phyloP scores from a whole-genome alignment of 1,140 invertebrate genomes.

The Uloborus diversus region DNA sequence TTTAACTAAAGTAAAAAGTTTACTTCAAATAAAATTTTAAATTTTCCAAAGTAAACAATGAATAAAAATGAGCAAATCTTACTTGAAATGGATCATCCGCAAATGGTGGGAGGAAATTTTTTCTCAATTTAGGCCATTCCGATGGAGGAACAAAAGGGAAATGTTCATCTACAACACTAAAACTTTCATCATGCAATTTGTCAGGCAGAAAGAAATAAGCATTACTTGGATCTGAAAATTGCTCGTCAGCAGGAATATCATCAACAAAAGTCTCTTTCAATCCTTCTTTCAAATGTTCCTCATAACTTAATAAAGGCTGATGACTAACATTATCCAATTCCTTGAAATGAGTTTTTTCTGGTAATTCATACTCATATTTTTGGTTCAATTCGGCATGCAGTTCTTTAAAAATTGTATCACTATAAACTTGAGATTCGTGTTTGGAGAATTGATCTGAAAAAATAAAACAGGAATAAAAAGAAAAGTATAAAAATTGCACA shows the following conservation, averaged over 20 bases:
- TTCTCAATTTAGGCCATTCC: constrained; percentile 3
- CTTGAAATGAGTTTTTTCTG: constrained; percentile 1
- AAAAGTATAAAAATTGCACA: too few species aligned
- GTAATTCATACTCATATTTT: constrained; percentile 46
- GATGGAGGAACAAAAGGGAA: constrained; percentile 32
- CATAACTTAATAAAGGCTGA: not conserved
- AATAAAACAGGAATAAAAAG: too few species aligned
- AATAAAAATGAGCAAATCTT: not conserved
- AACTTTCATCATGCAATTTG: constrained; percentile 30
- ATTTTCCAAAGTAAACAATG: too few species aligned
- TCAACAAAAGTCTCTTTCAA: constrained; percentile 52
- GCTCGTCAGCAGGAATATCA: constrained; percentile 42
- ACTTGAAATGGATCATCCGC: constrained; percentile 11
- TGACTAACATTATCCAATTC: not conserved
- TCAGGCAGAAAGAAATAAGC: too few species aligned
- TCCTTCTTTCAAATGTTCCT: constrained; percentile 29
- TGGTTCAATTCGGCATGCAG: constrained; percentile 30
- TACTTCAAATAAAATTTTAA: too few species aligned
- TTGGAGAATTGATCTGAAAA: too few species aligned
- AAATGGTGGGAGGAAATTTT: not conserved
- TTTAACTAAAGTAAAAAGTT: too few species aligned
- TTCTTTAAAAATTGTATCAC: constrained; percentile 22
- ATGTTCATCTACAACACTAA: constrained; percentile 26
- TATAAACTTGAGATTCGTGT: too few species aligned
- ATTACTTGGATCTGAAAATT: constrained; percentile 40